phyloP scores from a whole-genome alignment of 2,113 vertebrate species.

The Dermatemys mawii region DNA sequence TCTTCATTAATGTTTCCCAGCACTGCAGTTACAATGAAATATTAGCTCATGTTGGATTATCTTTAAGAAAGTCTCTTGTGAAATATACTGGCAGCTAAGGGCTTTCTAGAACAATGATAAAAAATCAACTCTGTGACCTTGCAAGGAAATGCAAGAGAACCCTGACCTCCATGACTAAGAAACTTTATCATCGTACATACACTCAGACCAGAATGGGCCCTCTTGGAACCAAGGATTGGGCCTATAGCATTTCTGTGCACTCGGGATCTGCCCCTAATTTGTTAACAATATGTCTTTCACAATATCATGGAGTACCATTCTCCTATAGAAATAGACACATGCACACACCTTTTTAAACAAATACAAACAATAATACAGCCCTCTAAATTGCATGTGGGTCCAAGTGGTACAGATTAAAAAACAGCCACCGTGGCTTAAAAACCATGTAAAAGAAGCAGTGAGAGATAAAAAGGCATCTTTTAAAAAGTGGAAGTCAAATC shows the following conservation, averaged over 20 bases:
- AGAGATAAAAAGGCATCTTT: no score
- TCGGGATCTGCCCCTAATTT: accelerated
- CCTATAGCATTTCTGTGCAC: not conserved
- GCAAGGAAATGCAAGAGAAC: not conserved
- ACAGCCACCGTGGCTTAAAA: no score
- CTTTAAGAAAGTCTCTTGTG: slow-evolving; percentile 12
- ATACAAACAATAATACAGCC: accelerated
- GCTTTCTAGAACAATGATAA: slow-evolving; percentile 8
- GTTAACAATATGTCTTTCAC: not conserved
- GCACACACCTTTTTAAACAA: not conserved
- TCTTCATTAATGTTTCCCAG: slow-evolving; percentile 69
- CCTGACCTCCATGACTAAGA: not conserved
- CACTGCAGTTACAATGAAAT: slow-evolving; percentile 66
- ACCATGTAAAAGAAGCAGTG: no score
- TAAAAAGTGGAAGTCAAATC: no score
- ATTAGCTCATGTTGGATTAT: slow-evolving; percentile 40
- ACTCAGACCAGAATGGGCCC: not conserved
- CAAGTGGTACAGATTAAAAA: not conserved
- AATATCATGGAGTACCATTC: not conserved
- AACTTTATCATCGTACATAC: not conserved
- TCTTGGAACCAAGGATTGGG: not conserved
- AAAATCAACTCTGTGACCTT: not conserved
- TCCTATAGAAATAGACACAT: not conserved
- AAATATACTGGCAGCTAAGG: slow-evolving; percentile 21
- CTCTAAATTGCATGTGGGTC: not conserved